Evolutionary conservation across 2,888 invertebrate genomes (phyloP).

Genomic region (Leptopilina syphax): DNA sequence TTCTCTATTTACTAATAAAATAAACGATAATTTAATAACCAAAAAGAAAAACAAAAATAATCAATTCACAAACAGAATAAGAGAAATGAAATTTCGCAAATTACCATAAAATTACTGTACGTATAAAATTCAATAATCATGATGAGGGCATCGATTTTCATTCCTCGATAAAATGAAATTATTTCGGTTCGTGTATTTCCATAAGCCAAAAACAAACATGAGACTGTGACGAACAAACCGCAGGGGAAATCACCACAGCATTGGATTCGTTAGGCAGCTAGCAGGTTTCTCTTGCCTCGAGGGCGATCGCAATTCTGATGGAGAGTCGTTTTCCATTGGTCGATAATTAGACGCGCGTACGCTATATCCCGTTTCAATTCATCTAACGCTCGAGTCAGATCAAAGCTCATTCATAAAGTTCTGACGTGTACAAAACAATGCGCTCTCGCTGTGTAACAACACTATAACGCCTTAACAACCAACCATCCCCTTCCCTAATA

Average conservation of each 20-base stretch:
- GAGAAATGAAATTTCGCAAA: too few species aligned
- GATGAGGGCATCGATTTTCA: slow-evolving; percentile 50
- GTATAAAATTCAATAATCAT: slow-evolving; percentile 48
- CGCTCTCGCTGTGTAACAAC: neutral
- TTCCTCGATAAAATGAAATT: slow-evolving; percentile 52
- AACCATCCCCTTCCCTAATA: neutral
- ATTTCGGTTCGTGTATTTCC: slow-evolving; percentile 65
- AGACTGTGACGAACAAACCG: slow-evolving; percentile 60
- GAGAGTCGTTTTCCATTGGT: slow-evolving; percentile 50
- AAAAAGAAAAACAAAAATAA: too few species aligned
- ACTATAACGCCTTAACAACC: slow-evolving; percentile 22
- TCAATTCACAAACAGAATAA: too few species aligned
- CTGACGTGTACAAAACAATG: slow-evolving; percentile 21
- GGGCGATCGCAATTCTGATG: slow-evolving; percentile 35
- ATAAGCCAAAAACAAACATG: slow-evolving; percentile 70
- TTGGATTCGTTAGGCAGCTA: slow-evolving; percentile 64
- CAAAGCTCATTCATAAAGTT: slow-evolving; percentile 27
- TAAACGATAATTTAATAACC: too few species aligned
- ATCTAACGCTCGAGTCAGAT: slow-evolving; percentile 5
- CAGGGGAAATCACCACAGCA: slow-evolving; percentile 69
- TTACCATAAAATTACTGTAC: too few species aligned
- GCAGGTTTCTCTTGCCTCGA: slow-evolving; percentile 45
- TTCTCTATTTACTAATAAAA: neutral
- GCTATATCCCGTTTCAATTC: slow-evolving; percentile 50
- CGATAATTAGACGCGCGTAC: slow-evolving; percentile 63